A percentile compares a stretch with the other conserved stretches of the same genome.
phyloP scores from a whole-genome alignment of 1,140 invertebrate genomes.

The Trinorchestia longiramus region DNA sequence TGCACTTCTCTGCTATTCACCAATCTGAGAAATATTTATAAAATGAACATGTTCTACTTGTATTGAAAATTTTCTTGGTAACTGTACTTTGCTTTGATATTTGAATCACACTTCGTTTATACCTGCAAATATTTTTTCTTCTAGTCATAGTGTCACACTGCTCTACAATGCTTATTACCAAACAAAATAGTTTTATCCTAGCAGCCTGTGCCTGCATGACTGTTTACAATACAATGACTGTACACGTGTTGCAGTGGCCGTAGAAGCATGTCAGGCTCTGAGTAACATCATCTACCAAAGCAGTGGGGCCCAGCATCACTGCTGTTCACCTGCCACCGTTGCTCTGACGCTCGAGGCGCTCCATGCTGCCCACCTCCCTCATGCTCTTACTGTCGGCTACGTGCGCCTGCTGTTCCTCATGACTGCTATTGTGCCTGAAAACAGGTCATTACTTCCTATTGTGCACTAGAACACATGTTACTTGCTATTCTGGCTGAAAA shows the following conservation, averaged over 20 bases:
- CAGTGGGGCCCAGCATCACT: neutral
- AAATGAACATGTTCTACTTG: no score
- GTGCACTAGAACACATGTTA: neutral
- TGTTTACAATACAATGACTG: neutral
- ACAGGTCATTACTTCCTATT: neutral
- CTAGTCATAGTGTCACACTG: no score
- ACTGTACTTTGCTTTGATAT: no score
- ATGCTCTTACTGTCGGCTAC: neutral
- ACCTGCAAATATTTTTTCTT: no score
- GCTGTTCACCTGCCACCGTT: neutral
- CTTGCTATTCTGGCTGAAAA: neutral
- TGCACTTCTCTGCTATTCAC: no score
- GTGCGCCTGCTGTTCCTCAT: constrained; percentile 37
- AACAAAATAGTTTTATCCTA: no score
- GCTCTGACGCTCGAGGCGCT: neutral
- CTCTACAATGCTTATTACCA: no score
- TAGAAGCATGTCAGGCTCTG: constrained; percentile 11
- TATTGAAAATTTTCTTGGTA: no score
- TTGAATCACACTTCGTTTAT: no score
- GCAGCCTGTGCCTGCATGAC: no score
- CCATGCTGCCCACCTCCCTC: neutral
- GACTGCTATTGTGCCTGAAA: constrained; percentile 23
- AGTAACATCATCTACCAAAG: constrained; percentile 47
- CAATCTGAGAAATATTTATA: no score
- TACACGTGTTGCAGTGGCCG: neutral